These are phyloP conservation scores for Drosophila tristis DNA, from an alignment of 1,140 invertebrate genomes.

Conservation along the genomic window DNA sequence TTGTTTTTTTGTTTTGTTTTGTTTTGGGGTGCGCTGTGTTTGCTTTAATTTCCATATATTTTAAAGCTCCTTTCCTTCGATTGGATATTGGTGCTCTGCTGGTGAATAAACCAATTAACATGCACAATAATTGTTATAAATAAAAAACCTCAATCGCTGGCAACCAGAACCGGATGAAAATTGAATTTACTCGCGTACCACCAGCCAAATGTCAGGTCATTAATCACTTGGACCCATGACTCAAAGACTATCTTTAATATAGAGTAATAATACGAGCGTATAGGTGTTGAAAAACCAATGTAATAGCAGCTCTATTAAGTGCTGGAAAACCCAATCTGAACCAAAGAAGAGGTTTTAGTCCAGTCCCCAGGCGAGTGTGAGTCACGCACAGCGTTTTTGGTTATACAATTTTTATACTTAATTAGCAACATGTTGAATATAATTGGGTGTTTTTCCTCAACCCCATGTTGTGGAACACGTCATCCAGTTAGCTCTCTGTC, in stretches of 20 bases:
- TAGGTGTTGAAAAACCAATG: constrained; percentile 41
- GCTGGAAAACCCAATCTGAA: constrained; percentile 26
- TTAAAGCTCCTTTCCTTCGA: constrained; percentile 37
- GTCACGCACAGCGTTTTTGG: constrained; percentile 41
- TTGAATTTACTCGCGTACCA: constrained; percentile 21
- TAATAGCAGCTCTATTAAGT: constrained; percentile 34
- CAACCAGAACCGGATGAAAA: constrained; percentile 66
- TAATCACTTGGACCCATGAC: constrained; percentile 50
- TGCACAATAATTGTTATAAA: constrained; percentile 55
- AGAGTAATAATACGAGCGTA: constrained; percentile 13
- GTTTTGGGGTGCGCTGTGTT: constrained; percentile 3
- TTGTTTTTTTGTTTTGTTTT: constrained; percentile 8
- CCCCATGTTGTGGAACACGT: constrained; percentile 40
- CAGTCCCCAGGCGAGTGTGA: constrained; percentile 11
- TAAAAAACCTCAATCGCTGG: constrained; percentile 12
- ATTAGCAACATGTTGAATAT: constrained; percentile 39
- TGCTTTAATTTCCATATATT: constrained; percentile 51
- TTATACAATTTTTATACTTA: constrained; percentile 41
- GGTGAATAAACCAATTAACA: constrained; percentile 77
- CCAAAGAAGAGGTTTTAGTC: constrained; percentile 29
- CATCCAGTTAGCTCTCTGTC: constrained; percentile 35
- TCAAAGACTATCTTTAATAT: constrained; percentile 38
- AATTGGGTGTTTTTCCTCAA: constrained; percentile 53
- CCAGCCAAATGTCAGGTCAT: constrained; percentile 29
- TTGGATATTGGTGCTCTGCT: constrained; percentile 6